Conservation (phyloP, 2,113 vertebrate genomes). For the Anhinga anhinga region DNA sequence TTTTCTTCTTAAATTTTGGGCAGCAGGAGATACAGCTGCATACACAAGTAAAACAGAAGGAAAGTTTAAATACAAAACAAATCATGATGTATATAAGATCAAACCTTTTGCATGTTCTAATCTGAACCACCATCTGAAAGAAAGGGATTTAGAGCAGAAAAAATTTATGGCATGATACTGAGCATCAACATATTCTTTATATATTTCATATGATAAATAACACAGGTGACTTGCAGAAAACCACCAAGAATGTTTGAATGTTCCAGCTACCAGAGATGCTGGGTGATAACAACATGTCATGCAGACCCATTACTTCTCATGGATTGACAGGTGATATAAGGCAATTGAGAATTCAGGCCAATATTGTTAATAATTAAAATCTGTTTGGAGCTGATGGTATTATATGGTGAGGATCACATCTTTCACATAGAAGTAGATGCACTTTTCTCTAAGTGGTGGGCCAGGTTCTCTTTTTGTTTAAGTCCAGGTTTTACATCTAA, state of each 20-base stretch:
- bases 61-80: neutral
- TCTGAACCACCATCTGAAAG: neutral
- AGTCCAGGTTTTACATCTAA: neutral
- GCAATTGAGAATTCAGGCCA: neutral
- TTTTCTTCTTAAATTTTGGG: neutral
- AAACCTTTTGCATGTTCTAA: neutral
- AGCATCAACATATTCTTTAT: neutral
- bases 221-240: neutral
- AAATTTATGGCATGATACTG: neutral
- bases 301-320: neutral
- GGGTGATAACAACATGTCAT: neutral
- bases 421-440: neutral
- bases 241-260: neutral
- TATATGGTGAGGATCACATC: neutral
- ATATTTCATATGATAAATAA: neutral
- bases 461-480: neutral
- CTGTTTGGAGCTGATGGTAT: neutral
- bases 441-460: neutral
- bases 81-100: neutral
- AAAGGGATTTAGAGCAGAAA: neutral
- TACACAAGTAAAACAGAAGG: neutral
- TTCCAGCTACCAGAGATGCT: neutral
- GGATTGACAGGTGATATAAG: neutral
- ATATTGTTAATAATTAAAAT: neutral
- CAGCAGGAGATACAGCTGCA: neutral